phyloP scores from a whole-genome alignment of 64 coral and sea anemone genomes.

The Astreopora myriophthalma region DNA sequence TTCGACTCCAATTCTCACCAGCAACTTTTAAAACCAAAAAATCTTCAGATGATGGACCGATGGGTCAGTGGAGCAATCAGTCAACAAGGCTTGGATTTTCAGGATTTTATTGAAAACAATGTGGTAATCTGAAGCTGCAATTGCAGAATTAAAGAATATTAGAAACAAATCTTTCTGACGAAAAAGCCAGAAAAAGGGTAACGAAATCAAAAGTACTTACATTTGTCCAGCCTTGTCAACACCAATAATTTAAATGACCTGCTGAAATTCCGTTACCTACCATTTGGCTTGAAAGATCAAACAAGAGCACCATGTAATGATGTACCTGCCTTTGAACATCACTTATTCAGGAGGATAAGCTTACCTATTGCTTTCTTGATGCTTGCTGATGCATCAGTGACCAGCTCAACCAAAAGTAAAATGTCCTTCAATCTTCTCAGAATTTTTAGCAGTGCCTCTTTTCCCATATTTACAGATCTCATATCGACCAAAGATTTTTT shows the following conservation, averaged over 20 bases:
- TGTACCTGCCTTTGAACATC: conserved; percentile 3
- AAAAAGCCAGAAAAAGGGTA: no score
- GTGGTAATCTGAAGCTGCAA: no score
- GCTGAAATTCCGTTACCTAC: conserved; percentile 7
- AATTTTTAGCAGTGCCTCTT: conserved; percentile 27
- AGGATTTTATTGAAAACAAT: no score
- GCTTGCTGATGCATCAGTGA: conserved; percentile 47
- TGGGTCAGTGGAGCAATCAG: no score
- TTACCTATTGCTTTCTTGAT: conserved; percentile 48
- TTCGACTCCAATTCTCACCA: no score
- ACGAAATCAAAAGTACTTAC: no score
- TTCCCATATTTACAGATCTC: conserved; percentile 35
- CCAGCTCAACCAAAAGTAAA: conserved; percentile 34
- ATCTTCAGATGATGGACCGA: no score
- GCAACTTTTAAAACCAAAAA: no score
- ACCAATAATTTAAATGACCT: conserved; percentile 5
- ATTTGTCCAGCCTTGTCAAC: no score
- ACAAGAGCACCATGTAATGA: conserved; percentile 4
- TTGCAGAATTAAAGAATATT: no score
- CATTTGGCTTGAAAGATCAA: neutral
- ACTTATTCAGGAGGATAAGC: conserved; percentile 13
- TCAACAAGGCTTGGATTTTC: no score
- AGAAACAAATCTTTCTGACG: no score
- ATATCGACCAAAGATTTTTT: conserved; percentile 43
- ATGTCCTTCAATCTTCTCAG: conserved; percentile 21